A percentile compares a stretch with the other conserved stretches of the same genome.
phyloP scores from a whole-genome alignment of 2,797 vertebrate genomes.

The Sorex maritimensis region DNA sequence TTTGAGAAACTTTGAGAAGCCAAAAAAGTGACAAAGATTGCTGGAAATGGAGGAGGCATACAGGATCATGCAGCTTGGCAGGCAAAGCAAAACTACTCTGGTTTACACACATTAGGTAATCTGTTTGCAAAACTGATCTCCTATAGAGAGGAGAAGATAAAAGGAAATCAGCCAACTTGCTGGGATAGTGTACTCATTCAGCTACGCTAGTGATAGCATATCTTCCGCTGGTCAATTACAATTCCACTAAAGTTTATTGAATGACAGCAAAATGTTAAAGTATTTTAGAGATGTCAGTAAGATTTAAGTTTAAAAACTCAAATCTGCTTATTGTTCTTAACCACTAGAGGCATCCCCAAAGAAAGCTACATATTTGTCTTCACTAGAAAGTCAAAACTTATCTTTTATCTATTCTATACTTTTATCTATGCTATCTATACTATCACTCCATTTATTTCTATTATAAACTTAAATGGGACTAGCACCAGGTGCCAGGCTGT shows the following conservation, averaged over 20 bases:
- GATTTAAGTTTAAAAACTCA: not conserved
- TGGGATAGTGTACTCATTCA: not conserved
- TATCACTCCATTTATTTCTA: not conserved
- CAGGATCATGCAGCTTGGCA: constrained; percentile 45
- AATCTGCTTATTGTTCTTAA: not conserved
- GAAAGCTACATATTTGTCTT: not conserved
- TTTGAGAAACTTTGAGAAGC: not conserved
- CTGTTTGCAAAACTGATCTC: constrained; percentile 40
- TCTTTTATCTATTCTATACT: not conserved
- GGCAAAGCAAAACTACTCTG: constrained; percentile 41
- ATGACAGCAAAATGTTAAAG: accelerated
- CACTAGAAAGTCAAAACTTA: not conserved
- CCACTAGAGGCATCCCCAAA: not conserved
- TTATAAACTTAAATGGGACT: constrained; percentile 20
- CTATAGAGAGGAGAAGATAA: not conserved
- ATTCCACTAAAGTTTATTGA: not conserved
- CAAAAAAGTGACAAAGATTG: constrained; percentile 45
- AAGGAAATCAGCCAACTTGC: not conserved
- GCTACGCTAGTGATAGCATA: not conserved
- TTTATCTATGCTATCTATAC: not conserved
- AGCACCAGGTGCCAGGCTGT: too few relatives aligned
- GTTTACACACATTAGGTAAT: constrained; percentile 52
- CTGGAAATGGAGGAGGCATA: constrained; percentile 36
- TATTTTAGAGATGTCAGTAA: not conserved
- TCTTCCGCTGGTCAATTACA: not conserved